Percentiles rank a stretch among this genome's conserved stretches.
phyloP scores from a whole-genome alignment of 2,113 vertebrate genomes.

The Brachypteracias leptosomus region DNA sequence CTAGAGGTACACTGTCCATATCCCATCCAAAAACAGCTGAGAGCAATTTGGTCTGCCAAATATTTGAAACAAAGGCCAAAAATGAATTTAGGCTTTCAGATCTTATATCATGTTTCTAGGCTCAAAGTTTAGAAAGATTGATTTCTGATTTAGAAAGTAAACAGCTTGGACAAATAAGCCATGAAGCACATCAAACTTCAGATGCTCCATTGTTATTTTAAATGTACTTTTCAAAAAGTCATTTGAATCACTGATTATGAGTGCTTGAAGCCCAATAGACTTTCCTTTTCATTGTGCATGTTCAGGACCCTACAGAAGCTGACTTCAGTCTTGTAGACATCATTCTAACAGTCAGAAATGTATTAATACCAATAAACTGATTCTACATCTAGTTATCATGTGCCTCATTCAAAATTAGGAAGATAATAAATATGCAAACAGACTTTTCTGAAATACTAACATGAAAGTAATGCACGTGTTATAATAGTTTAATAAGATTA shows the following conservation, averaged over 20 bases:
- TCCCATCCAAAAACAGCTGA: neutral
- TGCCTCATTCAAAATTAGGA: neutral
- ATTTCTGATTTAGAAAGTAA: neutral
- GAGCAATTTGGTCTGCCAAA: neutral
- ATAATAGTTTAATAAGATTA: neutral
- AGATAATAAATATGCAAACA: neutral
- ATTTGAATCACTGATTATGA: neutral
- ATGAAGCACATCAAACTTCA: neutral
- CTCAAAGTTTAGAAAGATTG: neutral
- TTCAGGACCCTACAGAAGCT: neutral
- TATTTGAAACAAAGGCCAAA: neutral
- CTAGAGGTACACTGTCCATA: neutral
- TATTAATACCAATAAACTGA: neutral
- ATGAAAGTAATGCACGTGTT: neutral
- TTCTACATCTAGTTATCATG: neutral
- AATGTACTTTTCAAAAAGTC: neutral
- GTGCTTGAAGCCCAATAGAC: neutral
- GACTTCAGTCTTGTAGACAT: neutral
- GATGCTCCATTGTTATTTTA: neutral
- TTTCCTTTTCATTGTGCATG: neutral
- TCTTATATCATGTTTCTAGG: neutral
- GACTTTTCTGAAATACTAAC: neutral
- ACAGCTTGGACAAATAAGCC: neutral
- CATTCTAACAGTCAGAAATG: neutral
- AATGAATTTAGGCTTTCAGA: neutral